phyloP scores from a whole-genome alignment of 2,113 vertebrate genomes.

The Pelodiscus sinensis region DNA sequence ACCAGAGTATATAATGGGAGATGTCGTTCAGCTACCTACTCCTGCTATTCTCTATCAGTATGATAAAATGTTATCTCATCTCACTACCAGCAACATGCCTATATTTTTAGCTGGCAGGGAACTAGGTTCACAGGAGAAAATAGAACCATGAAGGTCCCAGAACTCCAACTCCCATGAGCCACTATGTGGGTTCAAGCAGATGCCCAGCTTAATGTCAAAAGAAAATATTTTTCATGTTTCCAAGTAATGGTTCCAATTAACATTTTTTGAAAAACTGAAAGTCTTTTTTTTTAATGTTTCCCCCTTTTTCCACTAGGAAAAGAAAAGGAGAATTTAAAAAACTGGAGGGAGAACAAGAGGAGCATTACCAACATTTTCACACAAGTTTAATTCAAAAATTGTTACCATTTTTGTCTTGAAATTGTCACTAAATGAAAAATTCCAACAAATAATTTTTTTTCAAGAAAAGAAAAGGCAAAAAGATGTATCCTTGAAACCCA shows the following conservation, averaged over 20 bases:
- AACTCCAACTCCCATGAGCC: not conserved
- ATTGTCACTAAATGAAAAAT: not conserved
- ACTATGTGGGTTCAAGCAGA: not conserved
- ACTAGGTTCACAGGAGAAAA: not conserved
- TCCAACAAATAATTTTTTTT: not conserved
- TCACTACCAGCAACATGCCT: slow-evolving; percentile 15
- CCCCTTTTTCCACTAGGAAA: not conserved
- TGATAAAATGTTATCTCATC: slow-evolving; percentile 27
- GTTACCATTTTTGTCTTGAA: not conserved
- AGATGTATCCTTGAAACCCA: not conserved
- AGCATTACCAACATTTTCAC: not conserved
- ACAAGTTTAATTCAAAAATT: not conserved
- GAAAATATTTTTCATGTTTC: not conserved
- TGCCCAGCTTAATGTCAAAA: not conserved
- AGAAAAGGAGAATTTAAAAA: not conserved
- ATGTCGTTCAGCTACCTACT: not conserved
- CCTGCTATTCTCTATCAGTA: slow-evolving; percentile 45
- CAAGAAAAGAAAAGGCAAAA: not conserved
- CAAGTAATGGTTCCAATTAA: not conserved
- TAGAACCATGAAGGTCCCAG: not conserved
- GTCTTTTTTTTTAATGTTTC: not conserved
- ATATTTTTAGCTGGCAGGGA: not conserved
- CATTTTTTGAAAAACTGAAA: not conserved
- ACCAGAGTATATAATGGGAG: not conserved
- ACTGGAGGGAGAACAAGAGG: not conserved